Evolutionary conservation across 2,113 vertebrate genomes (phyloP).

Genomic region (Agelaius phoeniceus): DNA sequence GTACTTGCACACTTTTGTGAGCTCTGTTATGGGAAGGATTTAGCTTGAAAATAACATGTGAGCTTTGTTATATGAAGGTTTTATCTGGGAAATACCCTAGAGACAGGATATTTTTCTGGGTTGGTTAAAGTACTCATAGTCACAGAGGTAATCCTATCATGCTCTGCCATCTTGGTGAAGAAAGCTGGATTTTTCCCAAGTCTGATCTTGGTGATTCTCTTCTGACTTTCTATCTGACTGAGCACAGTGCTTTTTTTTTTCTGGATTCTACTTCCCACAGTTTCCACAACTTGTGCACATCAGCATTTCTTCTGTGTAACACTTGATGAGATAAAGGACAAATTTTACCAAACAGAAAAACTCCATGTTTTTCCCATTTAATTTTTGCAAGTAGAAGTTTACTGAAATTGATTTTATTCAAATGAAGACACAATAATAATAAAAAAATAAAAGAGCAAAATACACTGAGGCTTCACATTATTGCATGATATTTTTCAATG

Average conservation of each 20-base stretch:
- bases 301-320: background rate
- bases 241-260: background rate
- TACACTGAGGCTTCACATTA: background rate
- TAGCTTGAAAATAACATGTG: background rate
- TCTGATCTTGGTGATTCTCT: background rate
- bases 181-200: background rate
- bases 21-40: background rate
- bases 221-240: background rate
- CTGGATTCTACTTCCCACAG: background rate
- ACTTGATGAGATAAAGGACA: background rate
- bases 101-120: background rate
- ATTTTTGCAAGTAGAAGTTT: background rate
- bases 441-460: background rate
- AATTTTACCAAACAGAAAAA: background rate
- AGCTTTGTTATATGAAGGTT: background rate
- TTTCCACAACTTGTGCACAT: background rate
- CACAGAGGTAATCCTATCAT: background rate
- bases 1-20: background rate
- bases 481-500: constrained; percentile 16
- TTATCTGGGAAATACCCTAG: background rate
- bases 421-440: background rate
- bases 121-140: background rate
- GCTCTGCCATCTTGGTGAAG: background rate
- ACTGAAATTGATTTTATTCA: constrained; percentile 18
- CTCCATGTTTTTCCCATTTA: background rate